phyloP scores from a whole-genome alignment of 2,888 invertebrate genomes.

The Eudasyphora cyanicolor region DNA sequence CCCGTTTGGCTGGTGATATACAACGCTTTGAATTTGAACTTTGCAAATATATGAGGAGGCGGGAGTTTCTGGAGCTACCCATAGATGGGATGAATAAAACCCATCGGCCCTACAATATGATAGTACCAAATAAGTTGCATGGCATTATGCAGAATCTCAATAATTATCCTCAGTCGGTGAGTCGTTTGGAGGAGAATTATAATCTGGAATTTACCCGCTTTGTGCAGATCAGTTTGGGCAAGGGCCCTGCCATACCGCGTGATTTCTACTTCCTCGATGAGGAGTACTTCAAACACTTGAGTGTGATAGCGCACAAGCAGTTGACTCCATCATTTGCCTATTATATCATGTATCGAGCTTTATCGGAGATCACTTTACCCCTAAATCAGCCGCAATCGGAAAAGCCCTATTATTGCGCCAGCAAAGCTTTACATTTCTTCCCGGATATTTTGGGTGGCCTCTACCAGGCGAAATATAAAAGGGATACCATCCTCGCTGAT shows the following conservation, averaged over 20 bases:
- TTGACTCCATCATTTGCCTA: slow-evolving; percentile 71
- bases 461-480: slow-evolving; percentile 37
- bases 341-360: slow-evolving; percentile 74
- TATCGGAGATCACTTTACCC: slow-evolving; percentile 68
- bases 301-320: slow-evolving; percentile 65
- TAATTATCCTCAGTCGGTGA: slow-evolving; percentile 40
- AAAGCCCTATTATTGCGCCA: slow-evolving; percentile 70
- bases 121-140: slow-evolving; percentile 46
- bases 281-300: slow-evolving; percentile 72
- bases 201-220: slow-evolving; percentile 72
- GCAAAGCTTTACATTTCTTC: slow-evolving; percentile 71
- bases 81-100: not conserved
- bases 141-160: slow-evolving; percentile 53
- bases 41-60: slow-evolving; percentile 71
- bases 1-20: slow-evolving; percentile 72
- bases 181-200: slow-evolving; percentile 55
- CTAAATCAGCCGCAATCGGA: slow-evolving; percentile 48
- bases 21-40: slow-evolving; percentile 75
- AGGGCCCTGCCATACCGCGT: slow-evolving; percentile 58
- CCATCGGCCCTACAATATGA: not conserved
- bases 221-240: slow-evolving; percentile 71
- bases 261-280: slow-evolving; percentile 71
- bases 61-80: slow-evolving; percentile 51
- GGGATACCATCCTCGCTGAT: slow-evolving; percentile 68
- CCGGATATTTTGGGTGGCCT: slow-evolving; percentile 72